Evolutionary conservation across 2,797 vertebrate genomes (phyloP), one percentile per base, ranked within the genome.

Genomic region (Buceros bicornis): DNA sequence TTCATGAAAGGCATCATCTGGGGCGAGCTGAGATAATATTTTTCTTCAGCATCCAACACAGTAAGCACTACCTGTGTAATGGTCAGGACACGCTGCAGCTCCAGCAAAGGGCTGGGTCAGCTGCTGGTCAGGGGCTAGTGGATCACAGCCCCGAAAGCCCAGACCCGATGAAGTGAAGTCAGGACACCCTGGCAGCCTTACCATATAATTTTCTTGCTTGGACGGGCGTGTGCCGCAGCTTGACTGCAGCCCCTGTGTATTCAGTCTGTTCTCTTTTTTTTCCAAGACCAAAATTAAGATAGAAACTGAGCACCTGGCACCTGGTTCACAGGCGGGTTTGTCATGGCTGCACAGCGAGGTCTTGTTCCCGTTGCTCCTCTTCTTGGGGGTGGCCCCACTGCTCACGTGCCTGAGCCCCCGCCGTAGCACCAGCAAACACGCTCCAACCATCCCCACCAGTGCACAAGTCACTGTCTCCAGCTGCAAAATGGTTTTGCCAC

Each of bases 161-260:
- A 96, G 89, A 76, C 77, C 87, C 8, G 0, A 33, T 1, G 1
- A 91, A 93, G 96, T 94, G 85, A 97, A 97, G 58, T 91, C 93
- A 95, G 97, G 97, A 96, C 94, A 96, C 21, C 53, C 80, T 97
- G 96, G 95, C 96, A 96, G 80, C 53, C 60, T 71, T 21, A 93
- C 87, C 0, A 0, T 96, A 67, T 96, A 92, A 96, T 97, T 94
- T 97, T 89, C 87, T 96, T 81, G 78, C 94, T 69, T 73, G 77
- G 86, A 79, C 0, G 22, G 87, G 88, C 70, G 54, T 64, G 87
- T 82, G 80, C 64, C 17, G 3, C 93, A 60, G 85, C 71, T 79
- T 95, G 82, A 95, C 90, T 90, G 78, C 71, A 95, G 86, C 78
- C 74, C 70, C 96, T 95, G 80, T 93, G 77, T 94, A 33, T 76